Conservation (phyloP, 2,797 vertebrate genomes). For the Brachyrhaphis roseni region DNA sequence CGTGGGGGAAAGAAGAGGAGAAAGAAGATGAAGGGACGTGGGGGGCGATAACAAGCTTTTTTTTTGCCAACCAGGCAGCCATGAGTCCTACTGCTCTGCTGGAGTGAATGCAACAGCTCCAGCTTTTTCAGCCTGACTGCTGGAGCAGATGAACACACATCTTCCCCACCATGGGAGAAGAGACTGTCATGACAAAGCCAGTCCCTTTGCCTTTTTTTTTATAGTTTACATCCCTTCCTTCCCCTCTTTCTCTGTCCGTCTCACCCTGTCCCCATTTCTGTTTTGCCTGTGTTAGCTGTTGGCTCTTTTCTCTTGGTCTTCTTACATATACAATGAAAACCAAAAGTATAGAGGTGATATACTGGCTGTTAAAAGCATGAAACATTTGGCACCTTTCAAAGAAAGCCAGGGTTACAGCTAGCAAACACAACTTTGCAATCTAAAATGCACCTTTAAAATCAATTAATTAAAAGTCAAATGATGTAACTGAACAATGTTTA, state of each 20-base stretch:
- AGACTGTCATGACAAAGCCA: slow-evolving; percentile 71
- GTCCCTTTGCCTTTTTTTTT: slow-evolving; percentile 42
- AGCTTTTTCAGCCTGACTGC: slow-evolving; percentile 73
- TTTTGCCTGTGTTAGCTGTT: slow-evolving; percentile 50
- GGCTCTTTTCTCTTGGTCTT: slow-evolving; percentile 27
- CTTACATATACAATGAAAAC: slow-evolving; percentile 24
- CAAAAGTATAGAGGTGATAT: slow-evolving; percentile 48
- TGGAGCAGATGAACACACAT: slow-evolving; percentile 75
- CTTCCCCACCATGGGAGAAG: slow-evolving; percentile 60
- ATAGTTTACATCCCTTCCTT: slow-evolving; percentile 41
- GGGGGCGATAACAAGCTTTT: slow-evolving; percentile 67
- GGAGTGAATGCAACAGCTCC: slow-evolving; percentile 76
- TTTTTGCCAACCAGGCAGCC: slow-evolving; percentile 73
- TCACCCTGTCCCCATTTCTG: slow-evolving; percentile 56
- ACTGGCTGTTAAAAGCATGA: slow-evolving; percentile 66
- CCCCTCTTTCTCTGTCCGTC: slow-evolving; percentile 42
- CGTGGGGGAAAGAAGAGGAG: slow-evolving; percentile 48
- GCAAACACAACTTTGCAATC: slow-evolving; percentile 25
- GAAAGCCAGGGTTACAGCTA: slow-evolving; percentile 61
- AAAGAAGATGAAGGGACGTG: slow-evolving; percentile 52
- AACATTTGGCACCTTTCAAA: slow-evolving; percentile 86
- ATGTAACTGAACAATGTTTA: neutral
- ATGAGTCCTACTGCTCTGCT: slow-evolving; percentile 62
- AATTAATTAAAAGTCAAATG: neutral
- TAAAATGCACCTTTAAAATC: neutral